Conservation (phyloP, 2,797 vertebrate species). For the Danio choprae region DNA sequence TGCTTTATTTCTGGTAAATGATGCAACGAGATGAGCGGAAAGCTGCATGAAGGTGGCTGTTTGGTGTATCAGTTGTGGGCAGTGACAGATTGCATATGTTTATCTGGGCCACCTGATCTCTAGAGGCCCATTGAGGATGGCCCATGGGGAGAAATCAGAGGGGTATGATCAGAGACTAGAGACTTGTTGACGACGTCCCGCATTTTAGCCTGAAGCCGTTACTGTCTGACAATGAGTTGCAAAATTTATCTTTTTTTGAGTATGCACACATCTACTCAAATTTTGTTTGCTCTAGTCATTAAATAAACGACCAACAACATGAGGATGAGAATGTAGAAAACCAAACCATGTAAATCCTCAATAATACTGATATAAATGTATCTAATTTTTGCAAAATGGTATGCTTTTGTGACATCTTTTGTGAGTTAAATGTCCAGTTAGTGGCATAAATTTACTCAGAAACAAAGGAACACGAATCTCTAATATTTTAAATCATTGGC, state of each 20-base stretch:
- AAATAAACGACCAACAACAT: constrained; percentile 22
- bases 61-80: constrained; percentile 36
- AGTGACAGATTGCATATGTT: constrained; percentile 52
- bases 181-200: neutral
- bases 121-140: constrained; percentile 35
- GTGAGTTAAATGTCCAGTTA: neutral
- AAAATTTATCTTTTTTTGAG: constrained; percentile 20
- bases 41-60: constrained; percentile 37
- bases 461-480: no score
- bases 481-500: no score
- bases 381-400: no score
- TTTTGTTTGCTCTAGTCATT: constrained; percentile 5
- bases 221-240: neutral
- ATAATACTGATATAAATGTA: neutral
- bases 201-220: constrained; percentile 28
- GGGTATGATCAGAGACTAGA: constrained; percentile 25
- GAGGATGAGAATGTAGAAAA: constrained; percentile 11
- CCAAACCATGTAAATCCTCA: neutral
- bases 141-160: constrained; percentile 43
- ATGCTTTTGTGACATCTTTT: neutral
- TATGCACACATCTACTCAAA: neutral
- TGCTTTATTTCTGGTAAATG: constrained; percentile 42
- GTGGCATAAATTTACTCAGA: no score
- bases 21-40: constrained; percentile 15
- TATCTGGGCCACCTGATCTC: constrained; percentile 60